Conservation (phyloP, 2,797 vertebrate species). For the Champsocephalus gunnari region DNA sequence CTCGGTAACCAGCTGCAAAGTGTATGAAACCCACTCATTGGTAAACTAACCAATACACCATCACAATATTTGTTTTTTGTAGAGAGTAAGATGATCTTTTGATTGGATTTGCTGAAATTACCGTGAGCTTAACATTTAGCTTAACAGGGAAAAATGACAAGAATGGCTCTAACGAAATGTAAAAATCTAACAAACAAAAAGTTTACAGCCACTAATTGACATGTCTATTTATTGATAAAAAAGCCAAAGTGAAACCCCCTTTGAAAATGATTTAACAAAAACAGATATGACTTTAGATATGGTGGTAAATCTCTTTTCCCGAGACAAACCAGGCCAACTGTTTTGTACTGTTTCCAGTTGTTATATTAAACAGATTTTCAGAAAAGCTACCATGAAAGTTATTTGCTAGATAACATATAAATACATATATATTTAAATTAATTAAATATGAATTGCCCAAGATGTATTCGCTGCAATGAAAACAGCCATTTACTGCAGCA, state of each 20-base stretch:
- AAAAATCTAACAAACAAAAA: neutral
- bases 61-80: neutral
- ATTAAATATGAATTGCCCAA: neutral
- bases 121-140: neutral
- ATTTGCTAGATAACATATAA: no score
- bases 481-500: neutral
- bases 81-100: neutral
- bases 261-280: neutral
- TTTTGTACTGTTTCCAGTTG: neutral
- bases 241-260: neutral
- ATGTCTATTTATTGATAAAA: neutral
- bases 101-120: neutral
- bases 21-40: neutral
- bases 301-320: neutral
- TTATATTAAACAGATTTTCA: neutral
- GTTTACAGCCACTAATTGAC: neutral
- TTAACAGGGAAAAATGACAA: neutral
- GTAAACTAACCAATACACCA: neutral
- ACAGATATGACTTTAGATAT: neutral
- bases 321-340: neutral
- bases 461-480: conserved; percentile 3
- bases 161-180: neutral
- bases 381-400: no score
- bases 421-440: no score
- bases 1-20: neutral